A percentile compares a stretch with the other conserved stretches of the same genome.
These are phyloP conservation scores for Heliconius eleuchia DNA, from an alignment of 1,140 invertebrate species.

Conservation along the genomic window DNA sequence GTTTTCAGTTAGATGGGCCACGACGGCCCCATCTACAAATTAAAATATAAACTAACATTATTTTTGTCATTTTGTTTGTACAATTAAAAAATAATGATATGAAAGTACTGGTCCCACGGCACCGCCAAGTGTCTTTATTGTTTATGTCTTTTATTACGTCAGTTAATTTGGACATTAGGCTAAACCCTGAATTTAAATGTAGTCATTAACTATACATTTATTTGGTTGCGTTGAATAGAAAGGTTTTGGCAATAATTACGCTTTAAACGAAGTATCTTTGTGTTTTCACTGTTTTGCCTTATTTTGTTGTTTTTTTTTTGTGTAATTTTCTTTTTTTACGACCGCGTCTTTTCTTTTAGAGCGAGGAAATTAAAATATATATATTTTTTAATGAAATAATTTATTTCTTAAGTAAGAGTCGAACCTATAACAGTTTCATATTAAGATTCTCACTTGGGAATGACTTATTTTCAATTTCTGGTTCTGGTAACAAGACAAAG, in stretches of 20 bases:
- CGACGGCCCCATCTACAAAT: too few species aligned
- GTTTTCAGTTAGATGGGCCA: too few species aligned
- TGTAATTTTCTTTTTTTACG: not conserved
- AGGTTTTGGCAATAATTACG: constrained; percentile 27
- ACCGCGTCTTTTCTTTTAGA: too few species aligned
- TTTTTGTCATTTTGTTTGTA: too few species aligned
- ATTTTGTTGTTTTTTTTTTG: not conserved
- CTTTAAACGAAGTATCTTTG: constrained; percentile 7
- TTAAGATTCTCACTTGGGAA: too few species aligned
- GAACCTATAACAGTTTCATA: too few species aligned
- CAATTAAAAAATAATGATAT: not conserved
- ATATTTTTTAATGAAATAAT: too few species aligned
- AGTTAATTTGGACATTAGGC: constrained; percentile 27
- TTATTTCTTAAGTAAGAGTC: too few species aligned
- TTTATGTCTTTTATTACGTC: constrained; percentile 27
- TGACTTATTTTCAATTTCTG: too few species aligned
- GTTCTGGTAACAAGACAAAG: too few species aligned
- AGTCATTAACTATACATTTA: constrained; percentile 25
- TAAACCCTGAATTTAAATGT: constrained; percentile 31
- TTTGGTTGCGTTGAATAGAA: constrained; percentile 18
- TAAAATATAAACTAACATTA: too few species aligned
- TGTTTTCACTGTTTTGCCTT: not conserved
- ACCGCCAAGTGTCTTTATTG: not conserved
- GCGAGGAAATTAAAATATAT: too few species aligned
- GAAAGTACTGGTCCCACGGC: not conserved